Evolutionary conservation across 1,140 invertebrate species (phyloP).

Genomic region (Orchestia grillus): DNA sequence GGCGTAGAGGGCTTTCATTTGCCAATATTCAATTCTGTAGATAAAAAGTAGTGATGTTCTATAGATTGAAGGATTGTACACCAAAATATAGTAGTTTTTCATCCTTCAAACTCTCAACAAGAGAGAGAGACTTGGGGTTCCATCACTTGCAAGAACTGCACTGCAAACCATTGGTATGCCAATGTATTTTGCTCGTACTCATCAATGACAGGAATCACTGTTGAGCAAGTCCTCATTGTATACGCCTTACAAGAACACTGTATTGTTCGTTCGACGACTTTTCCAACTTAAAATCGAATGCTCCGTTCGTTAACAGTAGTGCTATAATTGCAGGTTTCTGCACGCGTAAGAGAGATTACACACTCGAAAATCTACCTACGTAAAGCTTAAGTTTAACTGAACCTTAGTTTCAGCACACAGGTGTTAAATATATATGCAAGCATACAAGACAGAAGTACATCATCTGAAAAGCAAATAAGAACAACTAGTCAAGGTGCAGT

Average conservation of each 20-base stretch:
- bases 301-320: neutral
- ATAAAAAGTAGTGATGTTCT: neutral
- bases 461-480: neutral
- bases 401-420: too few relatives aligned
- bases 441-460: neutral
- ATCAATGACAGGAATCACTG: neutral
- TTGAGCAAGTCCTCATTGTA: too few relatives aligned
- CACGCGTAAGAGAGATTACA: neutral
- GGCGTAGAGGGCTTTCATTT: too few relatives aligned
- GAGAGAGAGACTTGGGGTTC: neutral
- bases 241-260: too few relatives aligned
- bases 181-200: neutral
- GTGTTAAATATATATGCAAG: neutral
- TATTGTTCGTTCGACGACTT: neutral
- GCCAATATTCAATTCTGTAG: neutral
- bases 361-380: neutral
- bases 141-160: neutral
- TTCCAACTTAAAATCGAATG: neutral
- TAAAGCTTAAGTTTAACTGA: neutral
- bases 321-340: neutral
- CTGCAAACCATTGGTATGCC: neutral
- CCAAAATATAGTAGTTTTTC: neutral
- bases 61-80: neutral
- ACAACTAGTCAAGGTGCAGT: neutral
- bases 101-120: neutral